Evolutionary conservation across 2,888 invertebrate genomes (phyloP).

Genomic region (Elmis aenea): DNA sequence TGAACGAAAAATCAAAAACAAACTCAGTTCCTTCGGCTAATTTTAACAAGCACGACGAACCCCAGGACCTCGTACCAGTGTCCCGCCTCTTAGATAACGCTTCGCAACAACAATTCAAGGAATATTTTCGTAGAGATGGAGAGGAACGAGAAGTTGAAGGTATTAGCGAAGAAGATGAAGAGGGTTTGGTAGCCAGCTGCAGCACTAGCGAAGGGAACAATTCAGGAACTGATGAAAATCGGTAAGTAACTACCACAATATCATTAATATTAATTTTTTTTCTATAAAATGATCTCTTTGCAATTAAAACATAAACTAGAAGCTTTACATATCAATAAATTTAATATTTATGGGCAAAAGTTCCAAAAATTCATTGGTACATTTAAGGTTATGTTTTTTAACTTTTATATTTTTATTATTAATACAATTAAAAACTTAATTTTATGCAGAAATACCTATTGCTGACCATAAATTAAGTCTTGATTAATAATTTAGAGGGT

Average conservation of each 20-base stretch:
- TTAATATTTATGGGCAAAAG: background rate
- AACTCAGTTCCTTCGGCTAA: constrained; percentile 29
- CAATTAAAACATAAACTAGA: too few species aligned
- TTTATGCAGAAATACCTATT: too few species aligned
- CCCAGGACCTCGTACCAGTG: constrained; percentile 71
- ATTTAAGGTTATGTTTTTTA: too few species aligned
- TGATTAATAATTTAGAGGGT: too few species aligned
- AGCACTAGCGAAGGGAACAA: constrained; percentile 77
- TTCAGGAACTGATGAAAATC: constrained; percentile 78
- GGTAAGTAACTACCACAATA: constrained; percentile 47
- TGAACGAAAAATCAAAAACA: constrained; percentile 22
- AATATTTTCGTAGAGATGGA: constrained; percentile 50
- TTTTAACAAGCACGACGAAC: constrained; percentile 45
- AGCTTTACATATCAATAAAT: too few species aligned
- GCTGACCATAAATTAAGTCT: too few species aligned
- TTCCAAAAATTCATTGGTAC: too few species aligned
- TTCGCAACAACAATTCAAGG: background rate
- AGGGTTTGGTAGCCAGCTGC: constrained; percentile 73
- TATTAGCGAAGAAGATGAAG: constrained; percentile 63
- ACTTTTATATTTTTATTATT: constrained; percentile 5
- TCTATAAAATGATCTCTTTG: too few species aligned
- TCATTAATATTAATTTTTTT: constrained; percentile 2
- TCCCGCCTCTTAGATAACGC: constrained; percentile 74
- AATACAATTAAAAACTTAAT: too few species aligned
- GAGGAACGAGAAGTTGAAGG: constrained; percentile 45